Evolutionary conservation across 2,113 vertebrate genomes (phyloP).

Genomic region (Cathartes aura): DNA sequence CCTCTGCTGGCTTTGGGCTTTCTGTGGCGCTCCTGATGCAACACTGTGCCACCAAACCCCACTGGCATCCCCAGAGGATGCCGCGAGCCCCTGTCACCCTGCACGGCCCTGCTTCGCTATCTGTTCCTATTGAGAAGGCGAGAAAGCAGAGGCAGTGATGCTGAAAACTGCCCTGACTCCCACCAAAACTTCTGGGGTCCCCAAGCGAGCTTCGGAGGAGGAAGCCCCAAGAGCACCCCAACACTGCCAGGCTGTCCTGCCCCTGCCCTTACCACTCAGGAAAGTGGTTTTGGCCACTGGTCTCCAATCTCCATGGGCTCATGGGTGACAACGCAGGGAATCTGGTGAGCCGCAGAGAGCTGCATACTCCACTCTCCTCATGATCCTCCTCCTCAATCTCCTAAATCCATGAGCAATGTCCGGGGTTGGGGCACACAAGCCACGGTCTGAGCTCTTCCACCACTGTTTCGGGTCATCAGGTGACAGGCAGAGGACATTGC

Average conservation of each 20-base stretch:
- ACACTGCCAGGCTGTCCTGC: rapidly evolving
- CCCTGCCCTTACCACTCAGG: background rate
- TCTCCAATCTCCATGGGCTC: background rate
- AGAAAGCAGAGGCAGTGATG: background rate
- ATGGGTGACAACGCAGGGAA: background rate
- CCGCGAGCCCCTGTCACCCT: rapidly evolving
- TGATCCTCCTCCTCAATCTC: rapidly evolving
- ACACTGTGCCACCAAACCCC: background rate
- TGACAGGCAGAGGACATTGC: background rate
- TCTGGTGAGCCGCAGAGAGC: background rate
- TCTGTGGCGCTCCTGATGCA: background rate
- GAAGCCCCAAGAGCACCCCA: background rate
- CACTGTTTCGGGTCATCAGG: background rate
- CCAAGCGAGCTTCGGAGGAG: background rate
- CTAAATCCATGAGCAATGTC: background rate
- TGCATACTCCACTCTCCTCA: too few relatives aligned
- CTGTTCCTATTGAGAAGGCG: background rate
- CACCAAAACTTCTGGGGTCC: background rate
- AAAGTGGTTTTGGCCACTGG: background rate
- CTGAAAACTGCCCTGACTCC: background rate
- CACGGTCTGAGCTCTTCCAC: rapidly evolving
- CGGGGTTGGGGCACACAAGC: background rate
- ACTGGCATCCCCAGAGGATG: background rate
- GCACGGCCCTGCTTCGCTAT: rapidly evolving
- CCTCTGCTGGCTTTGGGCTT: background rate